phyloP scores from a whole-genome alignment of 1,140 invertebrate species.

The Aphaenogaster rudis region DNA sequence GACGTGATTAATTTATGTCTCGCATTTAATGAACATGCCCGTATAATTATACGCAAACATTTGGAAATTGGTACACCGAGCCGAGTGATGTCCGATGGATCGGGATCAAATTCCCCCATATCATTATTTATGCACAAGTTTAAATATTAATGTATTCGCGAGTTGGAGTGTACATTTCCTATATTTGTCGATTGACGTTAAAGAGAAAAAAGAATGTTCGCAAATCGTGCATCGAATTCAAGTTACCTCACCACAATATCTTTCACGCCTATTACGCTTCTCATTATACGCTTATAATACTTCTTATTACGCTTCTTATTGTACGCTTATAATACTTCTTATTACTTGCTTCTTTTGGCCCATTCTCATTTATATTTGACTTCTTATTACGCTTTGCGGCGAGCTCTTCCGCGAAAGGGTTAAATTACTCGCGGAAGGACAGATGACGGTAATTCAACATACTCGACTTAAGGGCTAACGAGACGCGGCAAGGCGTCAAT shows the following conservation, averaged over 20 bases:
- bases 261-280: neutral
- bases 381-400: neutral
- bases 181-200: neutral
- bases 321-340: no score
- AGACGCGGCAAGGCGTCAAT: slow-evolving; percentile 40
- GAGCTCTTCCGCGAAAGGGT: neutral
- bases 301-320: no score
- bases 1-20: slow-evolving; percentile 45
- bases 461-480: slow-evolving; percentile 34
- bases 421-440: slow-evolving; percentile 32
- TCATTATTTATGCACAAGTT: slow-evolving; percentile 31
- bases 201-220: neutral
- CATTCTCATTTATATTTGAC: no score
- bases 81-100: slow-evolving; percentile 1
- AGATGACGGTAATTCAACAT: slow-evolving; percentile 17
- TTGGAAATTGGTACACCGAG: slow-evolving; percentile 31
- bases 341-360: no score
- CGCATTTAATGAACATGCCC: slow-evolving; percentile 56
- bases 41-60: slow-evolving; percentile 56
- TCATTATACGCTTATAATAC: neutral
- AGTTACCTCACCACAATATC: neutral
- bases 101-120: slow-evolving; percentile 36
- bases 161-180: neutral
- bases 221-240: neutral
- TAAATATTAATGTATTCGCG: neutral